Base-by-base conservation (phyloP, 1,140 invertebrate genomes). In the Ceratoteleas bidentatus region DNA sequence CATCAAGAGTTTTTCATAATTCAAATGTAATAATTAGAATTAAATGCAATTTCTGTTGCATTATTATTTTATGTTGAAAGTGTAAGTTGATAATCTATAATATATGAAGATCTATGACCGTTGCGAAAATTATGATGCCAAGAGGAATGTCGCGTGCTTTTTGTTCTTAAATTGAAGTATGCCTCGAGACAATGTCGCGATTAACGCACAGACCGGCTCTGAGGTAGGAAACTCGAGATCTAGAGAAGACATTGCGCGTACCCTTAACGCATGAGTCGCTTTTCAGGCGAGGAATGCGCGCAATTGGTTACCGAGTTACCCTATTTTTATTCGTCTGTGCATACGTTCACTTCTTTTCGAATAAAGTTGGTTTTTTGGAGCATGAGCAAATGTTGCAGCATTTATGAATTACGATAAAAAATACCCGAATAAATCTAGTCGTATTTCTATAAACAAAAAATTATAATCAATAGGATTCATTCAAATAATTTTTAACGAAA, bases 231-330 rank as follows among this genome's bases (percentile, higher is more conserved):
- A 81, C 60, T 81, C 72, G 78, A 81, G 78, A 81, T 81, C 72
- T 0, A 61, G 60, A 60, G 78, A 81, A 75, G 66, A 76, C 60
- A 72, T 81, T 81, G 65, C 72, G 34, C 78, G 54, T 81, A 81
- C 72, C 72, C 79, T 81, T 81, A 81, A 81, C 79, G 79, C 79
- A 76, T 81, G 79, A 81, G 43, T 81, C 72, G 73, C 40, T 81
- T 50, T 76, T 75, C 38, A 66, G 57, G 72, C 72, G 75, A 76
- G 79, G 79, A 76, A 81, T 75, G 72, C 50, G 56, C 15, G 38
- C 53, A 81, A 68, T 79, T 68, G 60, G 56, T 73, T 73, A 69
- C 58, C 58, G 52, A 54, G 58, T 72, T 76, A 81, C 47, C 64
- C 72, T 56, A 75, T 81, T 75, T 81, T 75, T 81, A 81, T 75